A percentile compares a stretch with the other conserved stretches of the same genome.
phyloP scores from a whole-genome alignment of 2,113 vertebrate species.

The Syngnathus floridae region DNA sequence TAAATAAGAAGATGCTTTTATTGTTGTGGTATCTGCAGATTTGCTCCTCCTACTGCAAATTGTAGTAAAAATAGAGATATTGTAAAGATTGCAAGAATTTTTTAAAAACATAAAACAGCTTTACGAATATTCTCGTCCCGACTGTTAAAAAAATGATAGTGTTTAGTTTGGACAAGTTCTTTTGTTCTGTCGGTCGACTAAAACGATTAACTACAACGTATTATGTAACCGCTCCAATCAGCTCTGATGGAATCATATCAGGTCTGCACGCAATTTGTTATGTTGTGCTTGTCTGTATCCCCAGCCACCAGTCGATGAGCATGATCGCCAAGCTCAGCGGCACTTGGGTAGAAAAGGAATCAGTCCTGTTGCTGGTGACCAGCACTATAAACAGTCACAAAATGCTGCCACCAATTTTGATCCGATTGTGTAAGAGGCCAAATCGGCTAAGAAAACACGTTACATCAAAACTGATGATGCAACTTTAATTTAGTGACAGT shows the following conservation, averaged over 20 bases:
- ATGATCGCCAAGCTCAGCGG: not conserved
- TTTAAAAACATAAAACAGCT: not conserved
- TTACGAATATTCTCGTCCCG: not conserved
- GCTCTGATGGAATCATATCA: slow-evolving; percentile 22
- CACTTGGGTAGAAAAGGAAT: not conserved
- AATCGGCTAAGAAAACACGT: slow-evolving; percentile 20
- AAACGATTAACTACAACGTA: slow-evolving; percentile 40
- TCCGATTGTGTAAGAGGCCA: slow-evolving; percentile 28
- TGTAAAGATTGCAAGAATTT: not conserved
- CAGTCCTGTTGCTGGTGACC: not conserved
- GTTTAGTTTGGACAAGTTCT: not conserved
- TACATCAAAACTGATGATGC: slow-evolving; percentile 17
- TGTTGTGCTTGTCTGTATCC: too few relatives aligned
- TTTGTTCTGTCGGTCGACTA: slow-evolving; percentile 19
- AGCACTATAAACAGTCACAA: slow-evolving; percentile 1
- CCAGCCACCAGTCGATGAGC: not conserved
- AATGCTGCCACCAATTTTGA: slow-evolving; percentile 9
- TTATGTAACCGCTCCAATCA: slow-evolving; percentile 39
- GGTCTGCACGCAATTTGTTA: not conserved
- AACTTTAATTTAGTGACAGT: slow-evolving; percentile 9
- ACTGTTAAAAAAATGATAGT: slow-evolving; percentile 3
- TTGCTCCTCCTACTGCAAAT: not conserved
- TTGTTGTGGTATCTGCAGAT: not conserved
- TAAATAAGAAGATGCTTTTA: not conserved
- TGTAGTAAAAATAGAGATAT: not conserved